Conservation (phyloP, 2,888 invertebrate genomes). For the Monopis laevigella region DNA sequence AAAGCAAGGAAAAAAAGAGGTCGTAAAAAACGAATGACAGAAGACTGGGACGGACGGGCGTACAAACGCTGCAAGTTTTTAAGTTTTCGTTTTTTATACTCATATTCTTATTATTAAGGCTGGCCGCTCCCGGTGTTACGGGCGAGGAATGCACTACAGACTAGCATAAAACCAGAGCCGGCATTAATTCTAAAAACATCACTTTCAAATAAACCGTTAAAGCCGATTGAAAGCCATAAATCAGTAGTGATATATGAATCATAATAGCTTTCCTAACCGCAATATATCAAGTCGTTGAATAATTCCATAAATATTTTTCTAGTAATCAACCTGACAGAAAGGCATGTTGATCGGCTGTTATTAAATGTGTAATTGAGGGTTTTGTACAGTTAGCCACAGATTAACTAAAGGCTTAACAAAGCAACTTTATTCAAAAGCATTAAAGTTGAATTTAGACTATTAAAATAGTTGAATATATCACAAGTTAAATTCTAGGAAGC, state of each 20-base stretch:
- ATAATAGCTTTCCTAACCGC: conserved; percentile 7
- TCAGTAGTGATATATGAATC: conserved; percentile 4
- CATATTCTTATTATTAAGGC: conserved; percentile 62
- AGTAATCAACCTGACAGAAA: conserved; percentile 51
- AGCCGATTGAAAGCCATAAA: conserved; percentile 2
- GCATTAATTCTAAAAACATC: conserved; percentile 22
- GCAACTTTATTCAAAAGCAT: too few species aligned
- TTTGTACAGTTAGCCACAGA: too few species aligned
- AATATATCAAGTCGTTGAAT: conserved; percentile 16
- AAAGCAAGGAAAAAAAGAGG: conserved; percentile 23
- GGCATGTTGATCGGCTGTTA: conserved; percentile 39
- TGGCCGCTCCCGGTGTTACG: conserved; percentile 67
- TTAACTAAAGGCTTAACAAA: too few species aligned
- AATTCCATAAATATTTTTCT: conserved; percentile 51
- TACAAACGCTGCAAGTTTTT: conserved; percentile 37
- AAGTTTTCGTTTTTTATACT: conserved; percentile 59
- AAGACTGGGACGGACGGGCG: conserved; percentile 37
- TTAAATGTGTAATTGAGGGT: conserved; percentile 41
- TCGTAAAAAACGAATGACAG: conserved; percentile 41
- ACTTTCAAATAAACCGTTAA: not conserved
- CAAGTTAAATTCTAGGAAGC: too few species aligned
- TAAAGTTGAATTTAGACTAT: too few species aligned
- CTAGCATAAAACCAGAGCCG: conserved; percentile 36
- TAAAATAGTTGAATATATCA: too few species aligned
- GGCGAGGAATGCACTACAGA: conserved; percentile 58